Evolutionary conservation across 2,888 invertebrate species (phyloP).

Genomic region (Spicauda simplicius): DNA sequence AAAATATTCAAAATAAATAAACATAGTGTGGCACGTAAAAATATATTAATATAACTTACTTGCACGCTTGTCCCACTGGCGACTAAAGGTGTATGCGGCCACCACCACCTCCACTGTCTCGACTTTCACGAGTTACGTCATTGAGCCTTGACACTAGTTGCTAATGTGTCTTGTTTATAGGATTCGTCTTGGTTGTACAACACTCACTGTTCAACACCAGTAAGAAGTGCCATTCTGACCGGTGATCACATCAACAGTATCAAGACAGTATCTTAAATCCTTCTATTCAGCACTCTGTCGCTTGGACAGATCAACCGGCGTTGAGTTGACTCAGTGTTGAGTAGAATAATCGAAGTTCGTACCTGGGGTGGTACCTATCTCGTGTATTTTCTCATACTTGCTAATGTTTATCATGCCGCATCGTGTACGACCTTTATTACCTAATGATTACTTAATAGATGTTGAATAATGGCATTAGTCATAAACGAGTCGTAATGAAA

Average conservation of each 20-base stretch:
- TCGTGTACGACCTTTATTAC: too few species aligned
- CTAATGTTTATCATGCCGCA: too few species aligned
- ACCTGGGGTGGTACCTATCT: too few species aligned
- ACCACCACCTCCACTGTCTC: slow-evolving; percentile 46
- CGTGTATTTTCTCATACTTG: too few species aligned
- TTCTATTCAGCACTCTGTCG: not conserved
- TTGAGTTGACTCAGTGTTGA: not conserved
- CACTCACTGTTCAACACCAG: not conserved
- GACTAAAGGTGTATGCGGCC: slow-evolving; percentile 53
- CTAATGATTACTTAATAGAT: too few species aligned
- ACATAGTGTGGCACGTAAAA: not conserved
- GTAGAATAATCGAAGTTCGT: too few species aligned
- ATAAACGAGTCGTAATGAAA: too few species aligned
- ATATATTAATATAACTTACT: slow-evolving; percentile 44
- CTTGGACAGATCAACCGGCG: not conserved
- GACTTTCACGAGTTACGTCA: slow-evolving; percentile 80
- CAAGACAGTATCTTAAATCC: not conserved
- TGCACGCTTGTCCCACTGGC: slow-evolving; percentile 44
- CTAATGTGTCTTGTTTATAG: slow-evolving; percentile 48
- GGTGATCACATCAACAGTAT: not conserved
- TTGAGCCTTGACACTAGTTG: slow-evolving; percentile 67
- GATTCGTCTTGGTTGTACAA: slow-evolving; percentile 30
- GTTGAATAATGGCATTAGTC: too few species aligned
- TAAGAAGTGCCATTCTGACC: not conserved
- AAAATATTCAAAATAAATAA: not conserved